Conservation (phyloP, 2,888 invertebrate species). For the Eupithecia subumbrata region DNA sequence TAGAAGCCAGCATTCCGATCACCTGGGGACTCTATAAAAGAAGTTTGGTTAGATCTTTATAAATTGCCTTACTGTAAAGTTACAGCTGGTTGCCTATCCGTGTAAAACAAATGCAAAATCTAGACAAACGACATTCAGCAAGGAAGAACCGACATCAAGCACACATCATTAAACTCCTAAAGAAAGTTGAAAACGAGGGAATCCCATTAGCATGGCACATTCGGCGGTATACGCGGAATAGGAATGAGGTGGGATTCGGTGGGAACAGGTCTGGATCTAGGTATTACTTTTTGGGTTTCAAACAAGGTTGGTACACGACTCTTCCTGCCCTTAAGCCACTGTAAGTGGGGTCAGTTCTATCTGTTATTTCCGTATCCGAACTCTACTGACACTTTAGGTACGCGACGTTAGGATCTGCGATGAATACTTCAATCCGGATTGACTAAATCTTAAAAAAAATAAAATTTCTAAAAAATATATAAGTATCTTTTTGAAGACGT, state of each 20-base stretch:
- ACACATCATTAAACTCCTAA: conserved; percentile 63
- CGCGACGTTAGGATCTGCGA: no score
- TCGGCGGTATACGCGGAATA: conserved; percentile 69
- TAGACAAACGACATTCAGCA: conserved; percentile 19
- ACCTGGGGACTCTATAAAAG: no score
- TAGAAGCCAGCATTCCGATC: no score
- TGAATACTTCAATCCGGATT: neutral
- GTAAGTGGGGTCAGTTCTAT: neutral
- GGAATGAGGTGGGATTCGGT: conserved; percentile 74
- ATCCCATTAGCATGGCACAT: conserved; percentile 73
- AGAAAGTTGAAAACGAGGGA: conserved; percentile 70
- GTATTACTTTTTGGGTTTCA: neutral
- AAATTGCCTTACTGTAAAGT: neutral
- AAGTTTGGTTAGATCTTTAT: no score
- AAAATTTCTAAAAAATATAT: no score
- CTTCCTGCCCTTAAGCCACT: neutral
- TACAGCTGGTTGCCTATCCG: neutral
- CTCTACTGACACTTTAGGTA: neutral
- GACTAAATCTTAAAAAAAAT: no score
- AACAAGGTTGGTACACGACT: neutral
- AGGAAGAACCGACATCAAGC: conserved; percentile 39
- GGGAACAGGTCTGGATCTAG: conserved; percentile 40
- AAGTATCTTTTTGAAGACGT: neutral
- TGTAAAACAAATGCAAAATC: conserved; percentile 2
- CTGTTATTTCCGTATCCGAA: neutral